Percentiles rank a stretch among this genome's conserved stretches.
Conservation (phyloP, 2,797 vertebrate genomes). For the Malacoctenus gilli region DNA sequence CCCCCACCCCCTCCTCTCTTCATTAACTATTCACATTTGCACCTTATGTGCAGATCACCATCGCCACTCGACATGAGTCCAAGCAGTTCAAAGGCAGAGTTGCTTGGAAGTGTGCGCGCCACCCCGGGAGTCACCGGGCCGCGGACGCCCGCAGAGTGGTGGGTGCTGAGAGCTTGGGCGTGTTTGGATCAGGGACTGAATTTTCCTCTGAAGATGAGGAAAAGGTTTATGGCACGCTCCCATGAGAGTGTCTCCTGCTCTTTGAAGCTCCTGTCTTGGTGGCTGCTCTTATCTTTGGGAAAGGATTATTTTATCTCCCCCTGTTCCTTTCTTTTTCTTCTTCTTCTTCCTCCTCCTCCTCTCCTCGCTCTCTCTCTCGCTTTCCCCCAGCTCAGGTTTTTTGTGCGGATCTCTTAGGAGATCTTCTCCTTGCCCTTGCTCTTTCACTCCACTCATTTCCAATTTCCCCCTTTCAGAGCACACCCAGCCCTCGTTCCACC, state of each 20-base stretch:
- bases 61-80: slow-evolving; percentile 73
- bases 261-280: slow-evolving; percentile 95
- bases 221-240: slow-evolving; percentile 85
- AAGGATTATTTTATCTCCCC: slow-evolving; percentile 90
- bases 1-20: slow-evolving; percentile 57
- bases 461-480: slow-evolving; percentile 49
- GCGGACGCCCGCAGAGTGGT: slow-evolving; percentile 67
- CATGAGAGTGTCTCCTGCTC: slow-evolving; percentile 84
- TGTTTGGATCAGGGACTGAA: slow-evolving; percentile 81
- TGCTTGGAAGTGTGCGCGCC: slow-evolving; percentile 73
- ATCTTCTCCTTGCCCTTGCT: slow-evolving; percentile 56
- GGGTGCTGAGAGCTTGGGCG: slow-evolving; percentile 75
- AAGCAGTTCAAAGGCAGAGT: slow-evolving; percentile 69
- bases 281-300: slow-evolving; percentile 92
- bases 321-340: slow-evolving; percentile 65
- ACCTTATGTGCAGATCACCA: slow-evolving; percentile 77
- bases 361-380: slow-evolving; percentile 38
- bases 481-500: slow-evolving; percentile 45
- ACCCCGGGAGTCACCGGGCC: slow-evolving; percentile 70
- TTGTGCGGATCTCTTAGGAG: slow-evolving; percentile 53
- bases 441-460: slow-evolving; percentile 60
- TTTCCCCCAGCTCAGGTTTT: slow-evolving; percentile 58
- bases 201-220: slow-evolving; percentile 84
- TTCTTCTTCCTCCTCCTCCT: slow-evolving; percentile 26
- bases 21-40: slow-evolving; percentile 80